A percentile compares a stretch with the other conserved stretches of the same genome.
These are phyloP conservation scores for Chrysocyon brachyurus DNA, from an alignment of 2,797 vertebrate species.

Conservation along the genomic window DNA sequence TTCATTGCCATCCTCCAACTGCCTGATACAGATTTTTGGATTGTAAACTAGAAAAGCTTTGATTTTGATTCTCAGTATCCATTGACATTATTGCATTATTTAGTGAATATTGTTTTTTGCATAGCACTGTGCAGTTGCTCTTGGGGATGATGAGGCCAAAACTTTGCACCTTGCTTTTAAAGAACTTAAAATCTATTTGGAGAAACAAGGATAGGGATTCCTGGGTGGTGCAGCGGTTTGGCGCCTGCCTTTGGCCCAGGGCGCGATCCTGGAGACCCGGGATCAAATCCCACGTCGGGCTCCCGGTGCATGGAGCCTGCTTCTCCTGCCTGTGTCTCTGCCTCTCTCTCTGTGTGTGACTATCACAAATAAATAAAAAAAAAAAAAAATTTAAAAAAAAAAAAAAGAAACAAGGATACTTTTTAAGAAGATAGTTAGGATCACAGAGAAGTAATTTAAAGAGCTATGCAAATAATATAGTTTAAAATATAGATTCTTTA, in stretches of 20 bases:
- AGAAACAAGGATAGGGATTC: neutral
- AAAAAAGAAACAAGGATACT: neutral
- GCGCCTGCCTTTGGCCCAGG: no score
- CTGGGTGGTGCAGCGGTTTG: no score
- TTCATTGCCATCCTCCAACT: neutral
- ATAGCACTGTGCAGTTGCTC: neutral
- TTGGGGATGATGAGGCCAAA: neutral
- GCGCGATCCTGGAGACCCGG: no score
- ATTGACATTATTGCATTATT: neutral
- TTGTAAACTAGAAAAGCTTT: neutral
- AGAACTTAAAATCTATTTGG: neutral
- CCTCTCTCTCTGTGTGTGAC: no score
- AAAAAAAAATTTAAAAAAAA: no score
- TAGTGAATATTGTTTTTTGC: neutral
- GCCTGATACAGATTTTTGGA: constrained; percentile 18
- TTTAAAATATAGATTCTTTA: neutral
- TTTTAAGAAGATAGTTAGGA: neutral
- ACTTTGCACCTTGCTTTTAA: neutral
- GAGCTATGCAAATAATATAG: neutral
- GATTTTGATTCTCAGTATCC: neutral
- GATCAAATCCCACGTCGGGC: no score
- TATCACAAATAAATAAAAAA: no score
- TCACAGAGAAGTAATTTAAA: constrained; percentile 8
- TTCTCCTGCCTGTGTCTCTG: no score
- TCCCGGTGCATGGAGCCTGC: no score